Evolutionary conservation across 2,797 vertebrate genomes (phyloP), one percentile per base, ranked within the genome.

Genomic region (Echeneis naucrates): DNA sequence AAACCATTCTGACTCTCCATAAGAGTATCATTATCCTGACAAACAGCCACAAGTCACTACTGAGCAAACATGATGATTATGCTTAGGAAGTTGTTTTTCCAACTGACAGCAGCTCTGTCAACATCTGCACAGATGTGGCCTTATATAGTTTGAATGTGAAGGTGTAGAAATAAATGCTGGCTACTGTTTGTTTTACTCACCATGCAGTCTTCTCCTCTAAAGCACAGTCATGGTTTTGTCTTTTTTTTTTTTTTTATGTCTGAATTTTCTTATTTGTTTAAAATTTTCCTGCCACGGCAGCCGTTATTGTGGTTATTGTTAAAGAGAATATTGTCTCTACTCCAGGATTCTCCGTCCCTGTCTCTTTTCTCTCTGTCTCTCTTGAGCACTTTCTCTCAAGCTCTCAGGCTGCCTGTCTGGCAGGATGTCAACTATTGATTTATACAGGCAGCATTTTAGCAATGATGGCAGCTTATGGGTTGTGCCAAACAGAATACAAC

Each of bases 381-480:
- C 54, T 54, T 53, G 5, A 54, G 54, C 75, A 77, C 30, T 68
- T 42, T 77, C 80, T 74, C 64, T 71, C 52, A 57, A 75, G 84
- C 79, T 84, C 81, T 84, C 63, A 40, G 70, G 63, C 80, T 52
- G 75, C 55, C 59, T 38, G 81, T 84, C 89, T 92, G 91, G 89
- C 91, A 92, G 90, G 92, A 94, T 91, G 92, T 91, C 90, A 92
- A 80, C 70, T 94, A 94, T 94, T 93, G 93, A 93, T 93, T 91
- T 87, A 90, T 86, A 64, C 78, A 71, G 79, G 80, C 90, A 91
- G 87, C 90, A 89, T 92, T 93, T 92, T 87, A 93, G 91, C 87
- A 84, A 80, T 87, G 84, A 90, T 90, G 86, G 89, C 71, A 27
- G 87, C 84, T 88, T 82, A 90, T 89, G 89, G 89, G 79, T 78